Percentiles rank a stretch among this genome's conserved stretches.
Conservation (phyloP, 2,888 invertebrate species). For the Aporophyla lueneburgensis region DNA sequence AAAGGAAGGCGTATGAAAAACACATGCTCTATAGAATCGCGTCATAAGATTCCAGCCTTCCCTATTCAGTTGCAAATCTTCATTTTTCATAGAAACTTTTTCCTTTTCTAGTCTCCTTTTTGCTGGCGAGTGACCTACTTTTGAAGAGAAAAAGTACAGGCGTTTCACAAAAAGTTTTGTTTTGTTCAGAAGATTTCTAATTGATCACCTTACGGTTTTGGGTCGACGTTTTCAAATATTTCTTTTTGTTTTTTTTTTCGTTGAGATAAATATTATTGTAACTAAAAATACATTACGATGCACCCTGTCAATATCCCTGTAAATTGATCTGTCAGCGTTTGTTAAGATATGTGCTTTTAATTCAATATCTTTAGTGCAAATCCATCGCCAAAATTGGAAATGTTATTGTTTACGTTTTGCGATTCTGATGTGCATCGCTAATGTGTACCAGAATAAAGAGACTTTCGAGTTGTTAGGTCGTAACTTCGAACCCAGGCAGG, state of each 20-base stretch:
- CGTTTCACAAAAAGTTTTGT: background rate
- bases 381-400: background rate
- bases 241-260: background rate
- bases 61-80: slow-evolving; percentile 12
- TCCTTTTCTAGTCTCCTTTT: background rate
- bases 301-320: slow-evolving; percentile 6
- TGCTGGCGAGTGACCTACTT: slow-evolving; percentile 3
- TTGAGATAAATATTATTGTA: slow-evolving; percentile 13
- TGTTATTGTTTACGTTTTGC: slow-evolving; percentile 20
- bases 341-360: slow-evolving; percentile 30
- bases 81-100: slow-evolving; percentile 14
- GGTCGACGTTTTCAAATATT: background rate
- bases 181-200: background rate
- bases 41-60: background rate
- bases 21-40: slow-evolving; percentile 2
- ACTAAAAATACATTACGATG: slow-evolving; percentile 17
- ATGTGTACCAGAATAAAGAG: slow-evolving; percentile 11
- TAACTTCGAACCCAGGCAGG: no score
- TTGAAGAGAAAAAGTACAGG: background rate
- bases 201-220: background rate
- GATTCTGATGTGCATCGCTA: slow-evolving; percentile 7
- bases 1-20: background rate
- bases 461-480: no score
- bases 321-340: slow-evolving; percentile 31
- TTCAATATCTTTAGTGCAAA: slow-evolving; percentile 5